Conservation (phyloP, 2,888 invertebrate species). For the Epinotia ramella region DNA sequence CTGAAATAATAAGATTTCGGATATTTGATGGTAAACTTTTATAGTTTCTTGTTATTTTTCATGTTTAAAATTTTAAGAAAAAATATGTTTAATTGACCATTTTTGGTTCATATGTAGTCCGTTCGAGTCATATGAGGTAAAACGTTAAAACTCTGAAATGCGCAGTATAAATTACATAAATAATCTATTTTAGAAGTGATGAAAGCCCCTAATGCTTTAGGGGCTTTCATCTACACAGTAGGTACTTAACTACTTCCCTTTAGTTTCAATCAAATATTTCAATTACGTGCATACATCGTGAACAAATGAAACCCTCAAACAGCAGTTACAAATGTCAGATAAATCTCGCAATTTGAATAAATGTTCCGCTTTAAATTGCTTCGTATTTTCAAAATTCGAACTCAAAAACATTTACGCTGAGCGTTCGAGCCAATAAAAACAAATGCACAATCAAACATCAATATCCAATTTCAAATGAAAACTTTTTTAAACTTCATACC, state of each 20-base stretch:
- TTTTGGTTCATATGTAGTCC: too few species aligned
- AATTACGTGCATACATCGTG: slow-evolving; percentile 4
- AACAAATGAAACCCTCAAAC: slow-evolving; percentile 20
- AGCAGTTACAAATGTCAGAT: slow-evolving; percentile 25
- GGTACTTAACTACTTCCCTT: not conserved
- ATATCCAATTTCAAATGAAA: slow-evolving; percentile 35
- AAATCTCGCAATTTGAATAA: slow-evolving; percentile 17
- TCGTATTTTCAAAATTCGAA: slow-evolving; percentile 21
- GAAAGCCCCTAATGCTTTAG: too few species aligned
- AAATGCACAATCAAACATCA: slow-evolving; percentile 30
- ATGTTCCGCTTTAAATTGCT: slow-evolving; percentile 16
- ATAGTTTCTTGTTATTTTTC: too few species aligned
- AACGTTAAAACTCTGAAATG: too few species aligned
- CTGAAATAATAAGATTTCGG: too few species aligned
- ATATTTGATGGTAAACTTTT: too few species aligned
- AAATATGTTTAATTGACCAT: too few species aligned
- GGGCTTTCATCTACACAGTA: not conserved
- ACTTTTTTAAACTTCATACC: slow-evolving; percentile 31
- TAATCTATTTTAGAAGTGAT: too few species aligned
- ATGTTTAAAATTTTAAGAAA: too few species aligned
- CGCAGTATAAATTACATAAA: too few species aligned
- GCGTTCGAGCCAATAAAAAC: slow-evolving; percentile 17
- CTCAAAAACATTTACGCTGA: slow-evolving; percentile 9
- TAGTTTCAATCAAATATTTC: not conserved
- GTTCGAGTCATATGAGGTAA: too few species aligned